These are phyloP conservation scores for Varecia variegata DNA, from an alignment of 2,797 vertebrate species.

Conservation along the genomic window DNA sequence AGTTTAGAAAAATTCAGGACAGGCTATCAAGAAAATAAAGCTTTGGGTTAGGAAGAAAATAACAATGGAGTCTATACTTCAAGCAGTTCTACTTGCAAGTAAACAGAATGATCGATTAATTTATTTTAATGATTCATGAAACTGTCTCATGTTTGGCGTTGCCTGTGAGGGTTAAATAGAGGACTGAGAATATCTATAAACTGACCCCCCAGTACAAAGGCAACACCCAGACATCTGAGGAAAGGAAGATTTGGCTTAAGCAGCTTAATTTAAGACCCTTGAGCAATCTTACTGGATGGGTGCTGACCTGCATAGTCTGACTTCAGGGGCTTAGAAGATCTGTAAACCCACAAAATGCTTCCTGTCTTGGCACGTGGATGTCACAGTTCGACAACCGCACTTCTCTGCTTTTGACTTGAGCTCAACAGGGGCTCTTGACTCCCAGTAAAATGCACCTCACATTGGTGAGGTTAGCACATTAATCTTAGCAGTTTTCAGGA, in stretches of 20 bases:
- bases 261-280: not conserved
- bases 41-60: not conserved
- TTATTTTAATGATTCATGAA: not conserved
- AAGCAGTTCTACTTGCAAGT: not conserved
- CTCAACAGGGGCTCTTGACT: not conserved
- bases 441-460: not conserved
- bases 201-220: not conserved
- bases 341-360: not conserved
- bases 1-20: not conserved
- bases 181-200: not conserved
- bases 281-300: not conserved
- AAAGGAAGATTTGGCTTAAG: not conserved
- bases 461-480: not conserved
- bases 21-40: not conserved
- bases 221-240: not conserved
- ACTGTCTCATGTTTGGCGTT: not conserved
- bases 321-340: not conserved
- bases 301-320: not conserved
- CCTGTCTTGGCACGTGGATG: not conserved
- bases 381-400: not conserved
- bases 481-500: not conserved
- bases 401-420: not conserved
- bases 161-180: not conserved
- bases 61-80: not conserved
- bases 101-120: not conserved